Evolutionary conservation across 2,797 vertebrate species (phyloP), one percentile per base, ranked within the genome.

Genomic region (Australoheros facetus): DNA sequence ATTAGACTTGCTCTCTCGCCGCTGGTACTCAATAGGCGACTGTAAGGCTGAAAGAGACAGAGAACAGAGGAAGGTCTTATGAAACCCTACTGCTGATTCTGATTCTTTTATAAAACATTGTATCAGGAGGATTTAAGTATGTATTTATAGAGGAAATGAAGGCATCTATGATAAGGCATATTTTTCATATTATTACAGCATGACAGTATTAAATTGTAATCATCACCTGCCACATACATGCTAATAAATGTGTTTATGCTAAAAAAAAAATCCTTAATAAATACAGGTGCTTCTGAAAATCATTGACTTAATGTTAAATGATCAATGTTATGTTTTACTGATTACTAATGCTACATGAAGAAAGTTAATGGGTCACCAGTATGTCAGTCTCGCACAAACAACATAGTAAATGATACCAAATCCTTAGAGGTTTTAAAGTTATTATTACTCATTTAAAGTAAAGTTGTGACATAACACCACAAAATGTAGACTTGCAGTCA

Each of bases 21-120:
- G 96, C 93, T 98, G 97, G 94, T 98, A 98, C 89, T 98, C 97
- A 58, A 98, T 98, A 34, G 97, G 97, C 0, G 97, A 98, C 93
- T 98, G 97, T 91, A 98, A 90, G 76, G 97, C 97, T 98, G 90
- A 55, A 82, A 84, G 21, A 88, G 57, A 88, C 30, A 85, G 4
- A 85, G 53, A 77, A 62, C 26, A 78, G 5, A 72, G 16, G 34
- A 4, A 51, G 28, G 7, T 71, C 37, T 56, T 1, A 59, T n/a
- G n/a, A 51, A 74, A 39, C 55, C 69, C 28, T 6, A 21, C 32
- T 21, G 10, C n/a, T 55, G 21, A 42, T 17, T 59, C 23, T 56
- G 13, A 56, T 73, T n/a, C 19, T 51, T 76, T 58, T 53, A 60
- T 37, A 59, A 30, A 57, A 14, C 10, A 39, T 28, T 71, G n/a